These are phyloP conservation scores for Carassius gibelio DNA, from an alignment of 2,113 vertebrate species.

Conservation along the genomic window DNA sequence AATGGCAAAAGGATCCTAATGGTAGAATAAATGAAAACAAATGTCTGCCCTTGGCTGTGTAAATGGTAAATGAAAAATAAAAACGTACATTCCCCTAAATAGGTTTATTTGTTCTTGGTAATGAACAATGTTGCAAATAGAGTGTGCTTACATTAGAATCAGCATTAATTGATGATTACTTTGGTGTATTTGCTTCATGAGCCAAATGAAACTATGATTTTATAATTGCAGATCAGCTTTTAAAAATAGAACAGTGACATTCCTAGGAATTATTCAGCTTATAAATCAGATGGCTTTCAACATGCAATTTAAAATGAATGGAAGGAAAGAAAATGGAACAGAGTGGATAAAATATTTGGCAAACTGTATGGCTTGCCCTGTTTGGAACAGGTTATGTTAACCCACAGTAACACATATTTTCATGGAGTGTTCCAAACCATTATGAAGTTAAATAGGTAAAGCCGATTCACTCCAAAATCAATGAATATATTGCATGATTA, in stretches of 20 bases:
- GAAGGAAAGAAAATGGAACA: neutral
- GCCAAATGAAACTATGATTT: conserved; percentile 47
- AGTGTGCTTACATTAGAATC: conserved; percentile 36
- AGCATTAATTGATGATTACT: conserved; percentile 43
- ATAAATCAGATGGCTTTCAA: conserved; percentile 28
- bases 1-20: neutral
- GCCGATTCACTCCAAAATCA: neutral
- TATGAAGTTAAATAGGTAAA: neutral
- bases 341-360: neutral
- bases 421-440: neutral
- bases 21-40: conserved; percentile 29
- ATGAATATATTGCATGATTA: neutral
- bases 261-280: neutral
- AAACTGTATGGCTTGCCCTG: too few relatives aligned
- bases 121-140: conserved; percentile 28
- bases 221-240: conserved; percentile 48
- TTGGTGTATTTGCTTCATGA: conserved; percentile 17
- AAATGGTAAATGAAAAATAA: conserved; percentile 29
- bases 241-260: conserved; percentile 28
- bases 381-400: neutral
- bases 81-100: conserved; percentile 18
- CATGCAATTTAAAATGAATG: neutral
- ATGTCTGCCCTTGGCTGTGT: conserved; percentile 31
- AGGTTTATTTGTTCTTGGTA: conserved; percentile 49
- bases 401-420: neutral